Evolutionary conservation across 2,888 invertebrate species (phyloP), one percentile per base, ranked within the genome.

Genomic region (Pyrocoelia pectoralis): DNA sequence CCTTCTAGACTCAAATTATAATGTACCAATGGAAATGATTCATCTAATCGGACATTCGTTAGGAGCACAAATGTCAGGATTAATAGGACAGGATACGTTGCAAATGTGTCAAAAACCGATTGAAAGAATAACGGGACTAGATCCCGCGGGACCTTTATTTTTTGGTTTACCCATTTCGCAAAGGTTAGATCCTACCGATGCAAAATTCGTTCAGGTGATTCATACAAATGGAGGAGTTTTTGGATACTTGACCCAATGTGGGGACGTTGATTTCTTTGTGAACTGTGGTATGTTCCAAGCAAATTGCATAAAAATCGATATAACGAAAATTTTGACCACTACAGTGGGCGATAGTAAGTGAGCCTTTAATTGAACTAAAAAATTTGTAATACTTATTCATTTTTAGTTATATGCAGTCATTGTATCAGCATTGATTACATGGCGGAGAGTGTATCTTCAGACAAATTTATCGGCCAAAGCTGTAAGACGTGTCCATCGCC

Each of bases 31-130:
- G 24, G 24, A 14, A 17, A 4, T 12, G 10, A 13, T 59, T 14
- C 59, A 59, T 17, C 14, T 43, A 6, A 14, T 59, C 29, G 59
- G 59, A 2, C 59, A 59, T 19, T 59, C 59, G 2, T 9, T 59
- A 10, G 59, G 59, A 28, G 59, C 17, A 18, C 59, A 59, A 29
- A 17, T 59, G 13, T 28, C 48, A 3, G 59, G 59, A 1, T 14
- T 51, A 4, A 17, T 43, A 12, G 59, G 59, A 3, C 46, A 53
- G 28, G 4, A 33, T 4, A 46, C 40, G 12, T 10, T 29, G 29
- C 18, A 5, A 3, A 1, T 33, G 10, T 56, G 56, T 24, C 12
- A 15, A 4, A 46, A 53, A 19, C 43, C 10, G 18, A n/a, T 59
- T n/a, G 48, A 24, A 9, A 6, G 59, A 43, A 59, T 59, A 13